A percentile compares a stretch with the other conserved stretches of the same genome.
phyloP scores from a whole-genome alignment of 2,113 vertebrate species.

The Rynchops niger region DNA sequence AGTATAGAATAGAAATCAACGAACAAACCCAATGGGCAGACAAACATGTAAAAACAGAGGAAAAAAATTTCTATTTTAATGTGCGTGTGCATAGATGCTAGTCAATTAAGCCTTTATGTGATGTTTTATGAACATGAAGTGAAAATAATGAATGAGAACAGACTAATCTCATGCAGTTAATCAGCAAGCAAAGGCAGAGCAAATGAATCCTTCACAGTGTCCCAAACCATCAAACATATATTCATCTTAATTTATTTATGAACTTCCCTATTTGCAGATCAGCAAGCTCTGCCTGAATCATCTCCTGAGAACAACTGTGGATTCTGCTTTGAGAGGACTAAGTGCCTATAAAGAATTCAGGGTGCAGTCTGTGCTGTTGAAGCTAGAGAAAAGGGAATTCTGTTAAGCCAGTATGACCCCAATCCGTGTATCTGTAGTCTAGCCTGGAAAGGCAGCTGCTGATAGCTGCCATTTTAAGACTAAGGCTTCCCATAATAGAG shows the following conservation, averaged over 20 bases:
- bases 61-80: not conserved
- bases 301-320: not conserved
- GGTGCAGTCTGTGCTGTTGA: not conserved
- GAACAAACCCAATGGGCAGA: not conserved
- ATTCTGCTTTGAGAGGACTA: not conserved
- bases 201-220: not conserved
- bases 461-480: not conserved
- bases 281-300: not conserved
- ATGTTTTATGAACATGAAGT: not conserved
- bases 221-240: not conserved
- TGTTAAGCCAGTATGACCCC: not conserved
- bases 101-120: not conserved
- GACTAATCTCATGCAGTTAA: not conserved
- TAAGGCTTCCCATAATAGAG: not conserved
- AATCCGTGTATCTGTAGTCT: not conserved
- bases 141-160: not conserved
- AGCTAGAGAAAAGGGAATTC: not conserved
- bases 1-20: not conserved
- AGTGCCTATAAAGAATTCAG: not conserved
- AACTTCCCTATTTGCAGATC: not conserved
- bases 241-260: not conserved
- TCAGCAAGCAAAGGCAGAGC: not conserved
- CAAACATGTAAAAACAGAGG: not conserved
- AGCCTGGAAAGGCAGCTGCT: not conserved
- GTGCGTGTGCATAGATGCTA: not conserved